Evolutionary conservation across 2,888 invertebrate species (phyloP), one percentile per base, ranked within the genome.

Genomic region (Rhagium mordax): DNA sequence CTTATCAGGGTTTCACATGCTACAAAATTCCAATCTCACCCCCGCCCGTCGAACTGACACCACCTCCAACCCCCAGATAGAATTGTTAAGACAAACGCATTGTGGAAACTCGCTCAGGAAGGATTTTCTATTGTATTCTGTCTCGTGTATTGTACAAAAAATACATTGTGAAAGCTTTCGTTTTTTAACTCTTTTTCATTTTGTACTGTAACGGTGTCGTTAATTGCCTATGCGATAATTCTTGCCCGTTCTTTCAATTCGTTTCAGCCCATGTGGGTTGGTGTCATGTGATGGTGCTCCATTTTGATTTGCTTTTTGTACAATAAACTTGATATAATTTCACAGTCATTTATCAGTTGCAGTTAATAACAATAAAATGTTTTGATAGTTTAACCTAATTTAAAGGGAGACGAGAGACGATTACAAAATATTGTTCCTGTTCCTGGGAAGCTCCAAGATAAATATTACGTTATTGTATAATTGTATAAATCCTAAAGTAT

Each of bases 1-100:
- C 77, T 78, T 78, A 78, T 78, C 77, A 60, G 74, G 33, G 70
- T 67, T 73, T 69, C 72, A 72, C 74, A 77, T 70, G 71, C 65
- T 60, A 66, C 65, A 66, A 71, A 71, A 71, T 60, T 71, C 70
- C 70, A 62, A 70, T 70, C 55, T 62, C 33, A 18, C 68, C 67
- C 69, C 53, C 57, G 49, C 62, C 64, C 61, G 20, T 15, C 55
- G 24, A 53, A 68, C 66, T 51, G 66, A 70, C 71, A 60, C 60
- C 71, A 65, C 62, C 68, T 62, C 64, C 27, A 47, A 48, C 55
- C 69, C 61, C 67, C 41, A 21, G 72, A 72, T 64, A 49, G 64
- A 69, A 72, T 69, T 72, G 72, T 72, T 68, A 69, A 72, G 72
- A 72, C 72, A 72, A 69, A 65, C 64, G 64, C 29, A 65, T 65